Evolutionary conservation across 1,140 invertebrate species (phyloP).

Genomic region (Ephestia elutella): DNA sequence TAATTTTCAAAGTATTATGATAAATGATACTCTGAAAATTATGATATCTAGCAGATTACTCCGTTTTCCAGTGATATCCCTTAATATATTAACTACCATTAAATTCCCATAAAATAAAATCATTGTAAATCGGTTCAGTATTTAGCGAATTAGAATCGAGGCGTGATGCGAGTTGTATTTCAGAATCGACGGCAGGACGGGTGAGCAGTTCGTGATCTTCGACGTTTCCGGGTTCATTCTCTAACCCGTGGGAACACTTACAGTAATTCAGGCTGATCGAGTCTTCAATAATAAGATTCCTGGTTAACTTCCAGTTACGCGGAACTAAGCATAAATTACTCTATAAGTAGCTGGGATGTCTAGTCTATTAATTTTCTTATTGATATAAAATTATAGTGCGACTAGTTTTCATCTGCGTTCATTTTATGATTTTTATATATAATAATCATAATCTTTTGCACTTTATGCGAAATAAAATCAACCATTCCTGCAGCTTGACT

Average conservation of each 20-base stretch:
- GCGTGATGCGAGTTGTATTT: slow-evolving; percentile 1
- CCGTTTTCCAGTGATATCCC: no score
- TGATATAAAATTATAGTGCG: not conserved
- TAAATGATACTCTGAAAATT: no score
- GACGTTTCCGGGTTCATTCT: not conserved
- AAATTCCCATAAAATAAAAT: no score
- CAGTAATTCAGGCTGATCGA: not conserved
- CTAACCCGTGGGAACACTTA: slow-evolving; percentile 1
- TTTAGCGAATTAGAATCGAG: not conserved
- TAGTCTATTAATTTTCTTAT: not conserved
- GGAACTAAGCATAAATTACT: not conserved
- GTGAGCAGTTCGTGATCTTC: not conserved
- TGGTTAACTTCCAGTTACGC: not conserved
- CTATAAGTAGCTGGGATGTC: not conserved
- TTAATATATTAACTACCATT: no score
- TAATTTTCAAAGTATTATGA: no score
- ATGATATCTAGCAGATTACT: no score
- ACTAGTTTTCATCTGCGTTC: not conserved
- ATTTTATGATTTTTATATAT: no score
- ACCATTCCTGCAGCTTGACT: no score
- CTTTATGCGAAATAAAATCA: no score
- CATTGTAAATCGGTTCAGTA: not conserved
- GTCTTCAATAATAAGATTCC: not conserved
- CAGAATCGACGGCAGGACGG: not conserved
- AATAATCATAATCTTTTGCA: no score